A percentile compares a stretch with the other conserved stretches of the same genome.
Evolutionary conservation across 2,113 vertebrate species (phyloP).

Genomic region (Plotosus lineatus): DNA sequence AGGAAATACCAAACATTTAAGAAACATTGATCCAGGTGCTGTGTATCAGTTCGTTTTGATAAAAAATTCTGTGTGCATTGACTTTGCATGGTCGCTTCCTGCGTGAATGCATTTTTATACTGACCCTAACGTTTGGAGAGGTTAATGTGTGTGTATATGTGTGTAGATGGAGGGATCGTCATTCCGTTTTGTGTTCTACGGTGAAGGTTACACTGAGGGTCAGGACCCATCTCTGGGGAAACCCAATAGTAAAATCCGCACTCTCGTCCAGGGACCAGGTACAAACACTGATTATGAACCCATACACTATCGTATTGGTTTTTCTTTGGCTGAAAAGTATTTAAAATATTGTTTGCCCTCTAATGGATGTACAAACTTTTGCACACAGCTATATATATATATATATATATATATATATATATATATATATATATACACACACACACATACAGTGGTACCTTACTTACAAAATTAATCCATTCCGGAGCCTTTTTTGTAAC

Average conservation of each 20-base stretch:
- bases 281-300: not conserved
- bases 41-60: no score
- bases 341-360: no score
- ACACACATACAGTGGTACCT: no score
- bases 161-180: constrained; percentile 84
- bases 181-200: constrained; percentile 87
- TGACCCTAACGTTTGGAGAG: no score
- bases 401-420: no score
- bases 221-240: constrained; percentile 75
- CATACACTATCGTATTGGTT: not conserved
- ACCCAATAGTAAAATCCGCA: constrained; percentile 87
- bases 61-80: no score
- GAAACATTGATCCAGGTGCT: no score
- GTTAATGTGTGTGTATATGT: constrained; percentile 30
- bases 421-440: no score
- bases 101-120: not conserved
- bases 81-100: not conserved
- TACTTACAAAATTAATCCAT: no score
- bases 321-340: not conserved
- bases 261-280: constrained; percentile 93
- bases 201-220: constrained; percentile 85
- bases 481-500: no score
- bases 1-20: no score
- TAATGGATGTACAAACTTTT: not conserved
- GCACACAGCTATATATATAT: not conserved